Base-by-base conservation (phyloP, 1,140 invertebrate species). In the Leptinotarsa lineolata region DNA sequence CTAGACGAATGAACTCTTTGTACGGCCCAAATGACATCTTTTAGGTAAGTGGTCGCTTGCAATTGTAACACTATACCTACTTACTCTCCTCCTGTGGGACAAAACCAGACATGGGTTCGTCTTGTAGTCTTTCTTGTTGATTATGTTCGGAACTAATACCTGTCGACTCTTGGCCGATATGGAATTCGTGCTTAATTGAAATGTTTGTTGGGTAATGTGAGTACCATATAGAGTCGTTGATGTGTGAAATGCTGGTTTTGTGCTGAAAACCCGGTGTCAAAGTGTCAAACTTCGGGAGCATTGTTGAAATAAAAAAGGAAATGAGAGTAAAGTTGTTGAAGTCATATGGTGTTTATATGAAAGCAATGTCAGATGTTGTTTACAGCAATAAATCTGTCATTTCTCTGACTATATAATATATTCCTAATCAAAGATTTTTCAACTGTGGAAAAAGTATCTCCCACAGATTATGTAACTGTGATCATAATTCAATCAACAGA, bases 121-220 rank as follows among this genome's bases (percentile, higher is more conserved):
- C 74, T 72, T 78, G 74, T 77, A 72, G 60, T 60, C 74, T 70
- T 78, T 76, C 70, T 77, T 74, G 61, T 65, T 77, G 71, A 72
- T 74, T 76, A 76, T 80, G 79, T 80, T 76, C 64, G 79, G 73
- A 78, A 77, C 77, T 80, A 80, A 80, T 80, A 78, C 76, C 79
- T 78, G 79, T 78, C 79, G 76, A 79, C 59, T 71, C 45, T 71
- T 71, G 22, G 69, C 44, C 18, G 30, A 18, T 18, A 18, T 21
- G 44, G 16, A 71, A 70, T 60, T 30, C 44, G 39, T 71, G 59
- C 44, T 44, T 45, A 71, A 71, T 71, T 71, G 60, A 63, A 71
- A 71, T 71, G 24, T 71, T 71, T 63, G 30, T 13, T 20, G 30
- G 48, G 16, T 54, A 54, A 54, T 54, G 48, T 15, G 3, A 13